Evolutionary conservation across 2,797 vertebrate species (phyloP), one percentile per base, ranked within the genome.

Genomic region (Tolypeutes matacus): DNA sequence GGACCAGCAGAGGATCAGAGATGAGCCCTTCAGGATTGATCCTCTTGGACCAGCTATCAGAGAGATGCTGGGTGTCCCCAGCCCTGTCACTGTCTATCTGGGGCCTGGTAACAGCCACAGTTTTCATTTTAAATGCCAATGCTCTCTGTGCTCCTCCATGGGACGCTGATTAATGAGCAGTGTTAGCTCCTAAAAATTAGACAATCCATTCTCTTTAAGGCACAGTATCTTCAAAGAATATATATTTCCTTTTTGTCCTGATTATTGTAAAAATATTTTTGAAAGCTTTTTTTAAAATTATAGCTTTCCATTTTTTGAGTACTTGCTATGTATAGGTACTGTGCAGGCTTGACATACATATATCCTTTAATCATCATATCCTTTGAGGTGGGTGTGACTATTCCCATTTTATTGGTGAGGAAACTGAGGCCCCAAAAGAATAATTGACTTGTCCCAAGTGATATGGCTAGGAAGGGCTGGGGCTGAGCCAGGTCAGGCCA

Each of bases 141-240:
- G 34, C 60, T 51, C 3, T 17, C 56, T 78, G 46, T 73, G 34
- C 58, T 86, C 34, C 85, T 90, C 78, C 7, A 8, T n/a, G 29
- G 85, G 51, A 14, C 58, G 60, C 34, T 72, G n/a, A 51, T 76
- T 70, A 82, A 75, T 70, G 53, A 95, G 21, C 81, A 46, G 53
- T 34, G n/a, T 83, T 69, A 73, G 36, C 85, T 92, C 76, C 83
- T 70, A 36, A 84, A 87, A 88, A 39, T 53, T 53, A 97, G 97
- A 96, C 96, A 95, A 96, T 96, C 95, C 80, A 78, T 91, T 76
- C 91, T 93, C 93, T 91, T 93, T 81, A 91, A 86, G 96, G 96
- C 94, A 96, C 96, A 95, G 88, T 84, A 39, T 97, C 93, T 86
- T 97, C 86, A 95, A 91, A 96, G 83, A 93, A 67, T 80, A 49